Evolutionary conservation across 2,797 vertebrate species (phyloP), one percentile per base, ranked within the genome.

Genomic region (Acanthopagrus latus): DNA sequence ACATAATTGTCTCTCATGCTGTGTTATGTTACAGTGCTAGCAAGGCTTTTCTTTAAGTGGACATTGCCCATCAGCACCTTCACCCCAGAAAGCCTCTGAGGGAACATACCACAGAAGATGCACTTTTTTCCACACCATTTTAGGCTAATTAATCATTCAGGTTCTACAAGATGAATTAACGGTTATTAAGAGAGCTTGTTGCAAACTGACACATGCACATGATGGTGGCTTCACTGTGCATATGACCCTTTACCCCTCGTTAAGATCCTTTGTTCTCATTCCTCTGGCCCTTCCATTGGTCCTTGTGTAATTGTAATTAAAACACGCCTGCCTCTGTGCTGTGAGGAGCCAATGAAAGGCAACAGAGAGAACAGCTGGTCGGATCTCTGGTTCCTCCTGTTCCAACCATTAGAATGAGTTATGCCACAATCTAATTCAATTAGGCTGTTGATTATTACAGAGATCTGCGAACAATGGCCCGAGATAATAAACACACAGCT

Each of bases 391-490:
- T 68, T 62, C 74, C 71, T 67, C 27, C 27, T 33, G 58, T 80
- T 82, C 33, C 65, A 80, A 43, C 83, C 80, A 77, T 90, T 78
- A 83, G 46, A 89, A 78, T 89, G 90, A 91, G 78, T 83, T 79
- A 89, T 83, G 77, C 62, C 80, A 59, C 76, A 12, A 54, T 86
- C 69, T 83, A 90, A 92, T 89, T 91, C 69, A 88, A 80, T 93
- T 88, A 92, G 71, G 60, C 60, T 21, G 74, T 51, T 69, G 69
- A 56, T 88, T 78, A 83, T 85, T 78, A 47, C 75, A 66, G 57
- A 87, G 74, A 78, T 81, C 68, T 68, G 57, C 69, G 71, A 80
- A 89, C 86, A 92, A 83, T 85, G 63, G 64, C 13, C 25, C 7
- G 10, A 8, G 66, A 78, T 72, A 81, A 70, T 79, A 81, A 70